Evolutionary conservation across 2,113 vertebrate species (phyloP), one percentile per base, ranked within the genome.

Genomic region (Galemys pyrenaicus): DNA sequence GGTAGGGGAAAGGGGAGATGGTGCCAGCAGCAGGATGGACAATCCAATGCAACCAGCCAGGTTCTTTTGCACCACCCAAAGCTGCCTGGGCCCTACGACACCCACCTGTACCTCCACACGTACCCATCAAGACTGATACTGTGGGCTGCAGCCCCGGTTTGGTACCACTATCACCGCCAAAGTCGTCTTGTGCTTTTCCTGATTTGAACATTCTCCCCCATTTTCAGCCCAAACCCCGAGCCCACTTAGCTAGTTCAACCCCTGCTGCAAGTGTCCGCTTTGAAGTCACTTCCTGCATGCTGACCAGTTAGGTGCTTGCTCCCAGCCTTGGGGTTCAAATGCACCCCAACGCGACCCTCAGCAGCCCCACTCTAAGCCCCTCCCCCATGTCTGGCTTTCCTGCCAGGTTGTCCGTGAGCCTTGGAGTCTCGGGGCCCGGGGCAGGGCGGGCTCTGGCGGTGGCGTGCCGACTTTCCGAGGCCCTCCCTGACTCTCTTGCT

Each of bases 401-500:
- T 41, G 19, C 16, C 44, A 24, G 84, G 54, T 68, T 16, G 44
- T 68, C 54, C 68, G 35, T 1, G 0, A 24, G 54, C 65, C 39
- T 22, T 20, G 0, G 26, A n/a, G 20, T 16, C 13, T 5, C 17
- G 10, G 51, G 81, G 37, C 10, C 46, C 32, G 2, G 64, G 35
- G n/a, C 6, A 5, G 30, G 64, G 24, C 24, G 15, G 46, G 73
- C 56, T 49, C 64, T 32, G 12, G 30, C 5, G 0, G 11, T 19
- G 58, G 64, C 12, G 5, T 0, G 32, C 41, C 0, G 0, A 28
- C 41, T 0, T 62, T 68, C 56, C 2, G 0, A 80, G 68, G 91
- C 46, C 73, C 68, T 49, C 46, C 67, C 73, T 87, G 83, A 39
- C 75, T 41, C 67, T n/a, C n/a, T 54, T 81, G 81, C 26, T 49